Percentiles rank a stretch among this genome's conserved stretches.
Conservation (phyloP, 2,113 vertebrate species). For the Aegithalos caudatus region DNA sequence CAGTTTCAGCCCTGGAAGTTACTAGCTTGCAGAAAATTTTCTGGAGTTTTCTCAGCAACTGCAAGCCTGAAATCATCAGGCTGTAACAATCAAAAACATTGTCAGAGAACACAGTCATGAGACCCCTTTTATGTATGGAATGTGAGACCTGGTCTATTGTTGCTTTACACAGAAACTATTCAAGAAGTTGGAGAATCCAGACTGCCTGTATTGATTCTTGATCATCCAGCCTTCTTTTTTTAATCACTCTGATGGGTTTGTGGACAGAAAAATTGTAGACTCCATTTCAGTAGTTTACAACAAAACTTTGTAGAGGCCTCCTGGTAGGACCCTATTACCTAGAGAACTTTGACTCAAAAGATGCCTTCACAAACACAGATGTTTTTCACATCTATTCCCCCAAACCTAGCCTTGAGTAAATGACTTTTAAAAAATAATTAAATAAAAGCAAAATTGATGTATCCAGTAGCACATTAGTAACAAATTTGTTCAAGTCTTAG, state of each 20-base stretch:
- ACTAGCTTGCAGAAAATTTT: background rate
- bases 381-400: background rate
- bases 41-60: background rate
- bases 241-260: background rate
- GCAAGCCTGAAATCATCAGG: background rate
- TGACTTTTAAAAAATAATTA: background rate
- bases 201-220: background rate
- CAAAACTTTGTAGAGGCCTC: background rate
- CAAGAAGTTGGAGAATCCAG: background rate
- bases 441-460: background rate
- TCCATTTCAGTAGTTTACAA: background rate
- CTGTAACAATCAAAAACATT: background rate
- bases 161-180: background rate
- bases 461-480: background rate
- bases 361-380: background rate
- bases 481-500: background rate
- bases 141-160: background rate
- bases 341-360: background rate
- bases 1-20: background rate
- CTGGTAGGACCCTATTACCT: background rate
- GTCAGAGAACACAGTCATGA: background rate
- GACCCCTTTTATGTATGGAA: too few species aligned
- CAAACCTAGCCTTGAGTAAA: background rate
- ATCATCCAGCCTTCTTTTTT: background rate
- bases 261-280: background rate